Evolutionary conservation across 2,797 vertebrate genomes (phyloP).

Genomic region (Mormyrops boulengeri): DNA sequence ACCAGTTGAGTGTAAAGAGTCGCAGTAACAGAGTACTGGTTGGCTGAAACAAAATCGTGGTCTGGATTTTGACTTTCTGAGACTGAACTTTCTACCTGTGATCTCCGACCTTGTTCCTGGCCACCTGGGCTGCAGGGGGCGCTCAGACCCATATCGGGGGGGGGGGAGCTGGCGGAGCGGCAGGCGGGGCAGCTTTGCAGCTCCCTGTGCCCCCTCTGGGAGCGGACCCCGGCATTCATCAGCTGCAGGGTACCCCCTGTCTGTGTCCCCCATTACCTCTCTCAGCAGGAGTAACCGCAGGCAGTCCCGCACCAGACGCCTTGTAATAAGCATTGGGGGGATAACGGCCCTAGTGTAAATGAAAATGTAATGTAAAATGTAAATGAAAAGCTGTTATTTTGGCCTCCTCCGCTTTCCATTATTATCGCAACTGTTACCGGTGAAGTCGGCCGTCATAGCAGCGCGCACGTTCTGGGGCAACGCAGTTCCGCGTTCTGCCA

Average conservation of each 20-base stretch:
- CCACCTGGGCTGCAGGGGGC: neutral
- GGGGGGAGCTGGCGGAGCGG: conserved; percentile 29
- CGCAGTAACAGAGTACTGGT: neutral
- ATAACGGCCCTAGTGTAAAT: conserved; percentile 13
- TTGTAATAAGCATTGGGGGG: neutral
- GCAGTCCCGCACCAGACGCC: conserved; percentile 16
- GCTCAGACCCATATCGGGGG: neutral
- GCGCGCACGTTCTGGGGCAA: conserved; percentile 38
- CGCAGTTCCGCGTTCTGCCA: conserved; percentile 25
- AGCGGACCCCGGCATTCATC: conserved; percentile 59
- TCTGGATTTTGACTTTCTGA: neutral
- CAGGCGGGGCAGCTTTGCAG: conserved; percentile 58
- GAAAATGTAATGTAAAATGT: conserved; percentile 19
- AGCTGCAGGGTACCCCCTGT: conserved; percentile 15
- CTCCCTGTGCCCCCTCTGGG: conserved; percentile 54
- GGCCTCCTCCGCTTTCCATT: conserved; percentile 10
- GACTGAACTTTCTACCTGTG: neutral
- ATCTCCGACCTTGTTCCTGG: neutral
- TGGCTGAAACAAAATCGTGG: neutral
- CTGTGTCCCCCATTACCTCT: conserved; percentile 9
- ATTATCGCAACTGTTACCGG: neutral
- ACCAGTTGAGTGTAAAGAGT: neutral
- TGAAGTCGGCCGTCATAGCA: neutral
- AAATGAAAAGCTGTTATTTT: conserved; percentile 24
- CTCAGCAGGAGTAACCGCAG: conserved; percentile 10